Evolutionary conservation across 1,140 invertebrate species (phyloP), one percentile per base, ranked within the genome.

Genomic region (Polyergus mexicanus): DNA sequence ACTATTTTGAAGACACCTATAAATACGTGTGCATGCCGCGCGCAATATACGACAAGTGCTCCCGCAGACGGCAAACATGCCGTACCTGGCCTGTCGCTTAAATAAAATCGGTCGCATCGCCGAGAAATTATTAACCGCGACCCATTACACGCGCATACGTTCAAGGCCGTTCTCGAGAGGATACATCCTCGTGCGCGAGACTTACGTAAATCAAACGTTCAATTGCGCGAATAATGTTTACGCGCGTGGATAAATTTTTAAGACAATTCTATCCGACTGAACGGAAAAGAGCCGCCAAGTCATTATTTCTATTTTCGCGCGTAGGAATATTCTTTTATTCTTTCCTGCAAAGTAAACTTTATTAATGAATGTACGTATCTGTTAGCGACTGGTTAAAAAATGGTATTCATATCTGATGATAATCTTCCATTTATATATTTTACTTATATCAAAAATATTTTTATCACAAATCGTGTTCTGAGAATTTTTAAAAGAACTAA

Each of bases 1-100:
- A 89, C 89, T 90, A 90, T 90, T 90, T 85, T 71, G 63, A 90
- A 89, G 88, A 72, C 47, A 84, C 72, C 89, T 90, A 90, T 89
- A 90, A 90, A 90, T 90, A 90, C 86, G 58, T 85, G 54, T 85
- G 71, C 76, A 84, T 89, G 58, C 81, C 54, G 54, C 51, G 51
- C 56, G 75, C 69, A 74, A 89, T 81, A 77, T 75, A 76, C 63
- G 81, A 84, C 85, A 85, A 85, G 56, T 74, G 60, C 81, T 80
- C 86, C 13, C 38, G 22, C 71, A 47, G 63, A 74, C 38, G 47
- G 69, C 88, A 69, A 86, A 71, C 76, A 80, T 81, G 56, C 74
- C 76, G 71, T 85, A 78, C 80, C 75, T 80, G 83, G 54, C 63
- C 44, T 77, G 54, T 11, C 69, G 41, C 68, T 84, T 56, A 22